Base-by-base conservation (phyloP, 1,140 invertebrate species). In the Scylla paramamosain region DNA sequence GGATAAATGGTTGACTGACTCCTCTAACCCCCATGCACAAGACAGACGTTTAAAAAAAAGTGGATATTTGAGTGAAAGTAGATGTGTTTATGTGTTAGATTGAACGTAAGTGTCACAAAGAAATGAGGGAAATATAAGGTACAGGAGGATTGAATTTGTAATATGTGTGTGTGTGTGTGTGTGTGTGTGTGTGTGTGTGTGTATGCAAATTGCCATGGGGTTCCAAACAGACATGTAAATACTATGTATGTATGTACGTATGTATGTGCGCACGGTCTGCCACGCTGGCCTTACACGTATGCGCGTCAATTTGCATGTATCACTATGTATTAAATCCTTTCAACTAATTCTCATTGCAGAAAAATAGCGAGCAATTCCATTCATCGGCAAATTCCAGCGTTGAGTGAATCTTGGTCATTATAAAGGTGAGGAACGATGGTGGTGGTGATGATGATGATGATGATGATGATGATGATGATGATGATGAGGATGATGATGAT, bases 171-270 rank as follows among this genome's bases (percentile, higher is more conserved):
- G 67, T 77, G 67, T 77, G 67, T 77, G 67, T 77, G 67, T 77
- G 67, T 77, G 67, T 77, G 67, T 77, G 67, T 77, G 67, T 77
- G 67, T 77, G 67, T 77, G 67, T 77, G 67, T 77, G n/a, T 77
- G 20, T 8, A n/a, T 77, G 67, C 20, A n/a, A 7, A n/a, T 77
- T n/a, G 1, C 25, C 67, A 77, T 77, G 16, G 67, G 52, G 52
- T 59, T 20, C 10, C 12, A 20, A 16, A 12, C 52, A 20, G 52
- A 12, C 52, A 59, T 59, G 10, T 59, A 59, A 59, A 59, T 59
- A 59, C 52, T 16, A 59, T 77, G 67, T 77, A 20, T 77, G 67
- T 77, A 20, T 77, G 67, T 77, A 20, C 20, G 67, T 77, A 20
- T 77, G 67, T 77, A 20, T 77, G 67, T 77, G 67, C 25, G 67